These are phyloP conservation scores for Pao palembangensis DNA, from an alignment of 2,113 vertebrate genomes.

Conservation along the genomic window DNA sequence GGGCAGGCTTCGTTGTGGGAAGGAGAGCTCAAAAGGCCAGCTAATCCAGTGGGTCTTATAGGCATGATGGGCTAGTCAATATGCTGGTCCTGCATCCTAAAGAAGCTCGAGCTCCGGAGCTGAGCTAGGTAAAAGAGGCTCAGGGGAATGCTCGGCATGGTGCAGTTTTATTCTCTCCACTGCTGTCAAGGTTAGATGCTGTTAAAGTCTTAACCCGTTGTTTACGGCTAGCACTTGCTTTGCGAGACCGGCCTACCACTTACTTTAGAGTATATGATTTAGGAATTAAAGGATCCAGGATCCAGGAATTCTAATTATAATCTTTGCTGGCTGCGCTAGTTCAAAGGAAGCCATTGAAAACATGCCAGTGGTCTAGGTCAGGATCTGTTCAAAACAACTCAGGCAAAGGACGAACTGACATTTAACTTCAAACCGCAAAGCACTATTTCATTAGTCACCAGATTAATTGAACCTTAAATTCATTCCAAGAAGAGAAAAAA, in stretches of 20 bases:
- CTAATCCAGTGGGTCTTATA: constrained; percentile 71
- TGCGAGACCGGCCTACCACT: background rate
- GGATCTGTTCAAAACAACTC: constrained; percentile 24
- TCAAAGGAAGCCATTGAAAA: too few species aligned
- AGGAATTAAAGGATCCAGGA: background rate
- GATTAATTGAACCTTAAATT: constrained; percentile 37
- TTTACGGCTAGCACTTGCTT: constrained; percentile 10
- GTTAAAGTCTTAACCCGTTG: constrained; percentile 45
- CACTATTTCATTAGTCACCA: constrained; percentile 23
- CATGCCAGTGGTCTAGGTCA: background rate
- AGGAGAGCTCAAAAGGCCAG: constrained; percentile 58
- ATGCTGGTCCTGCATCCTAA: constrained; percentile 59
- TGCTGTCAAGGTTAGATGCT: constrained; percentile 61
- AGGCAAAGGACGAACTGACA: constrained; percentile 16
- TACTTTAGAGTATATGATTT: background rate
- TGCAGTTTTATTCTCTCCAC: constrained; percentile 53
- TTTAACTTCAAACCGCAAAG: constrained; percentile 21
- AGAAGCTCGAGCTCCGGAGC: constrained; percentile 53
- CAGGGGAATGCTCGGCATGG: constrained; percentile 57
- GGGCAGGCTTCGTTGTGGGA: constrained; percentile 51
- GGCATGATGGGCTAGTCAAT: constrained; percentile 71
- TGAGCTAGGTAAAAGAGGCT: constrained; percentile 57
- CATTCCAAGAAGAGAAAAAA: constrained; percentile 17
- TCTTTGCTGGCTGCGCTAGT: too few species aligned
- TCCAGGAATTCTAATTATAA: background rate